Evolutionary conservation across 2,113 vertebrate genomes (phyloP), one percentile per base, ranked within the genome.

Genomic region (Pionites leucogaster): DNA sequence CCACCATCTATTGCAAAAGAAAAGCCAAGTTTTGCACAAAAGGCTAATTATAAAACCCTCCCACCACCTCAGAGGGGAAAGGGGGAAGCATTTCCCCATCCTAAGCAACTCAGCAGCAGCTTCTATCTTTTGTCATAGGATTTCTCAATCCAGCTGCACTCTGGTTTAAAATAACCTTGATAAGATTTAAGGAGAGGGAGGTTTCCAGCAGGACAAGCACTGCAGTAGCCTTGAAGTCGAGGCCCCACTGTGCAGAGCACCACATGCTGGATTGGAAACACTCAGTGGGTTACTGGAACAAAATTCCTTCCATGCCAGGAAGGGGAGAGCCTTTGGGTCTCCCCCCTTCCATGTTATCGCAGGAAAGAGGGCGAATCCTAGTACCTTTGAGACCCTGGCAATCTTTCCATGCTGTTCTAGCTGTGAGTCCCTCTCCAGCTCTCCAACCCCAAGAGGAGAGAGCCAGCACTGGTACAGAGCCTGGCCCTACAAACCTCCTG

Each of bases 121-220:
- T 78, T 65, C 6, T 50, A 49, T 39, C 64, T 70, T 65, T 29
- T 63, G 76, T 41, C 49, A 65, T 0, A 74, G 67, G 24, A 37
- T 90, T 91, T 92, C 87, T 85, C 75, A 91, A 94, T 33, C 12
- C 10, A 79, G 57, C 11, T 44, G 59, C 44, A 53, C 52, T 35
- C 80, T 4, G 13, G 23, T 49, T 68, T 47, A 31, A 72, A 88
- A 80, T 7, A 64, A n/a, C 20, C 63, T 33, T 0, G 0, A 0
- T 20, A 25, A 70, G 53, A 25, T 11, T n/a, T 17, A 19, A 62
- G 62, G 65, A 23, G 35, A 70, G 25, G 41, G 55, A 84, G 53
- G 31, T 20, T 42, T 27, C 50, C 33, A 72, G 59, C 14, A 23
- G 79, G 35, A 79, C 24, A 15, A 80, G 67, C 2, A 5, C 44